Base-by-base conservation (phyloP, 2,113 vertebrate species). In the Connochaetes taurinus region DNA sequence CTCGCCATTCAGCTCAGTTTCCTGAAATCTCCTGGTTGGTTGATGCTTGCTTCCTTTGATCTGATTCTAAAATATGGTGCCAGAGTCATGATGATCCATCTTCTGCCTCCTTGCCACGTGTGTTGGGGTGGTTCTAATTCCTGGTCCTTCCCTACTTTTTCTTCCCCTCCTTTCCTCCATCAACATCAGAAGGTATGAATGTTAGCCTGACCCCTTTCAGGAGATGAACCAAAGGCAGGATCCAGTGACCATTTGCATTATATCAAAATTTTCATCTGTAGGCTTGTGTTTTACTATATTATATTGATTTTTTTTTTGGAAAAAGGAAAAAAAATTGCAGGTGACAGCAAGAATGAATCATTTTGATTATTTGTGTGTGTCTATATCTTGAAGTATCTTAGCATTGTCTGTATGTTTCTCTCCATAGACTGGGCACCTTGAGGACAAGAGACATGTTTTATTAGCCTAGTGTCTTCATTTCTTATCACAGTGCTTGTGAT, bases 301-400 rank as follows among this genome's bases (percentile, higher is more conserved):
- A 17, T 50, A 62, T 16, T 62, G 60, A 62, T 81, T 33, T 50
- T 47, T 52, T 29, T 81, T 64, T 64, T 50, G 9, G 15, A 6
- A 82, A 82, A 52, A 19, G 14, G 50, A 57, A 62, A 50, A 50
- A 53, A 60, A 52, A 27, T 4, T 33, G n/a, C 17, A 92, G 40
- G 16, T 17, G 14, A 25, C 45, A n/a, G n/a, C 53, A 85, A 71
- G 52, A 95, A 21, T 7, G 11, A 91, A 43, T 60, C 43, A 57
- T 31, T 62, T 81, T 57, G 58, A 57, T 50, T 40, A 67, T 97
- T 93, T 58, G 17, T 40, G 31, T 67, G 58, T n/a, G 23, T 62
- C 53, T 52, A 8, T 53, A 36, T 81, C 82, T 84, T 43, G 23
- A 87, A 50, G 11, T 36, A 29, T 45, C 11, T 17, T 50, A 60